Conservation (phyloP, 2,888 invertebrate genomes). For the Dicyrtomina minuta region DNA sequence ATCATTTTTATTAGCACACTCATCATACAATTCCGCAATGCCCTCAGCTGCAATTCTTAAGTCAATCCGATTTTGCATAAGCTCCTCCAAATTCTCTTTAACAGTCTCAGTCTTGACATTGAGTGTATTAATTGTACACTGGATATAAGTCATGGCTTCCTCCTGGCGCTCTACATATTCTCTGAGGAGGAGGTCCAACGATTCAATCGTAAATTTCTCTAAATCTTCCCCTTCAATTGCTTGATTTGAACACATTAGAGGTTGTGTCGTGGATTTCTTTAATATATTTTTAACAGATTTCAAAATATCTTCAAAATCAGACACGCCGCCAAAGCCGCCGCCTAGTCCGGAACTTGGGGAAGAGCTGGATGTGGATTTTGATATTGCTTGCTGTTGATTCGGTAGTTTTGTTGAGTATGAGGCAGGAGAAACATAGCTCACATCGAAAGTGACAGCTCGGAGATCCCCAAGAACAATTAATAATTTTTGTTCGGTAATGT, state of each 20-base stretch:
- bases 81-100: slow-evolving; percentile 35
- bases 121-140: slow-evolving; percentile 34
- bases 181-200: slow-evolving; percentile 14
- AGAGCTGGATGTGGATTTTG: not conserved
- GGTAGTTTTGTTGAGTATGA: not conserved
- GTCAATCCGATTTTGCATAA: slow-evolving; percentile 30
- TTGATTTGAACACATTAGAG: slow-evolving; percentile 43
- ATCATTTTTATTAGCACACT: slow-evolving; percentile 40
- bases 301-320: slow-evolving; percentile 23
- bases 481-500: slow-evolving; percentile 39
- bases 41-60: slow-evolving; percentile 38
- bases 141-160: slow-evolving; percentile 39
- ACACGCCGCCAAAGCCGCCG: not conserved
- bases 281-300: slow-evolving; percentile 34
- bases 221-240: slow-evolving; percentile 37
- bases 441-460: slow-evolving; percentile 32
- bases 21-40: slow-evolving; percentile 45
- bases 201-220: slow-evolving; percentile 33
- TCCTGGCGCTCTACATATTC: slow-evolving; percentile 36
- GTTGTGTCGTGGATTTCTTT: slow-evolving; percentile 33
- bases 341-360: not conserved
- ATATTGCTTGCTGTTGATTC: not conserved
- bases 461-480: slow-evolving; percentile 41
- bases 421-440: slow-evolving; percentile 16
- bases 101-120: slow-evolving; percentile 39